Evolutionary conservation across 2,797 vertebrate species (phyloP), one percentile per base, ranked within the genome.

Genomic region (Cirrhinus mrigala): DNA sequence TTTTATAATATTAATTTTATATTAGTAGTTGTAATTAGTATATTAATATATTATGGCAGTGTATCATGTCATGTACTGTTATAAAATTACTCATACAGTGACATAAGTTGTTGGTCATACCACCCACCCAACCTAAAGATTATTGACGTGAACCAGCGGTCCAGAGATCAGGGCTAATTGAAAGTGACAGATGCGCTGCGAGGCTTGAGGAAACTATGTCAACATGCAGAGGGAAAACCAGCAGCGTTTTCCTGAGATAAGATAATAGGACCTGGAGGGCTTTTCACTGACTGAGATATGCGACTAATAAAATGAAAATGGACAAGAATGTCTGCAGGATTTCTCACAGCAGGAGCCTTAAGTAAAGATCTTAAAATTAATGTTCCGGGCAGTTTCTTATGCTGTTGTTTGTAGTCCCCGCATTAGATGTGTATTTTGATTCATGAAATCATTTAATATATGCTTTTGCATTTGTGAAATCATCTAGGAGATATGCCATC

Each of bases 141-240:
- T 94, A 93, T 93, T 94, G 94, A 95, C 92, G 88, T 71, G 85
- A 88, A 87, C 89, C 89, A 90, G 86, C 79, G 82, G 90, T 90
- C 88, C 84, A 85, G 86, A 64, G 87, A 89, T 82, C 86, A 82
- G 48, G 68, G 86, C 92, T 94, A 95, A 95, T 95, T 94, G 92
- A 93, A 95, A 94, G 90, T 87, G 93, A 95, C 94, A 94, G 90
- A 85, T 88, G 70, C 69, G 86, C 89, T 85, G 85, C 64, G 37
- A 85, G 81, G 90, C 92, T 90, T 85, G 79, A 90, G 90, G 79
- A 91, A 70, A 86, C 80, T 66, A 82, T 78, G 84, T 80, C 82
- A 86, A 46, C 68, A 76, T 68, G 85, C 79, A 46, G 87, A 90
- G 87, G 81, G 86, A 88, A 87, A 91, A 90, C 89, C 77, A 70